phyloP scores from a whole-genome alignment of 1,140 invertebrate genomes.

The Dinoponera quadriceps region DNA sequence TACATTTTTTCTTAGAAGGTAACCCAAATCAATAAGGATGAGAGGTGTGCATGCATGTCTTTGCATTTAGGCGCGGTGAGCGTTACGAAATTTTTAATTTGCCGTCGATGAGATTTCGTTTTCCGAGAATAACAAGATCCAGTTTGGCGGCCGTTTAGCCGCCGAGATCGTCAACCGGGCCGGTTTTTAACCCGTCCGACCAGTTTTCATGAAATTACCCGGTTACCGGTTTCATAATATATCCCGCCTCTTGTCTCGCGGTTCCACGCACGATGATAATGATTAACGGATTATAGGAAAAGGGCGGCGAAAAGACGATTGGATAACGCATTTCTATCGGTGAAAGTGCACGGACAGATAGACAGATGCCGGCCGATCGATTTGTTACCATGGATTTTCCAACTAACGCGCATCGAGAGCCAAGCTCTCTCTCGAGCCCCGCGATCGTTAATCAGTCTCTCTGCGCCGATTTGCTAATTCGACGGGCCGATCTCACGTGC shows the following conservation, averaged over 20 bases:
- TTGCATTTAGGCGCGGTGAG: not conserved
- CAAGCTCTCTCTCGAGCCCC: slow-evolving; percentile 1
- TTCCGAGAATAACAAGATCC: slow-evolving; percentile 67
- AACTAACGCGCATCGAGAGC: slow-evolving; percentile 27
- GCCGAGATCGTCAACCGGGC: slow-evolving; percentile 66
- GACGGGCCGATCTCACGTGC: slow-evolving; percentile 33
- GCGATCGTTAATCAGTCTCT: slow-evolving; percentile 58
- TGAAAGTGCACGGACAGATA: slow-evolving; percentile 42
- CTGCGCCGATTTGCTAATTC: slow-evolving; percentile 59
- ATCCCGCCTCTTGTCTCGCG: slow-evolving; percentile 66
- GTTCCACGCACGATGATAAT: slow-evolving; percentile 71
- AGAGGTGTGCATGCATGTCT: not conserved
- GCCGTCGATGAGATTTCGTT: slow-evolving; percentile 61
- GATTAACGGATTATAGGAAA: slow-evolving; percentile 67
- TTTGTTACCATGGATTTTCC: slow-evolving; percentile 56
- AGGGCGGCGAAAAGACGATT: slow-evolving; percentile 45
- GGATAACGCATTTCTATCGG: slow-evolving; percentile 31
- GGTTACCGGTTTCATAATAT: slow-evolving; percentile 75
- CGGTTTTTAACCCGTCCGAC: slow-evolving; percentile 73
- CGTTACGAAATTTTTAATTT: slow-evolving; percentile 68
- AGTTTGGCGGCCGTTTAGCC: slow-evolving; percentile 68
- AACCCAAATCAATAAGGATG: not conserved
- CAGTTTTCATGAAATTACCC: slow-evolving; percentile 74
- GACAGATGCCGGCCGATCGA: slow-evolving; percentile 4
- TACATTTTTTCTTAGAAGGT: not conserved